Evolutionary conservation across 2,797 vertebrate species (phyloP).

Genomic region (Enteromius paludinosus): DNA sequence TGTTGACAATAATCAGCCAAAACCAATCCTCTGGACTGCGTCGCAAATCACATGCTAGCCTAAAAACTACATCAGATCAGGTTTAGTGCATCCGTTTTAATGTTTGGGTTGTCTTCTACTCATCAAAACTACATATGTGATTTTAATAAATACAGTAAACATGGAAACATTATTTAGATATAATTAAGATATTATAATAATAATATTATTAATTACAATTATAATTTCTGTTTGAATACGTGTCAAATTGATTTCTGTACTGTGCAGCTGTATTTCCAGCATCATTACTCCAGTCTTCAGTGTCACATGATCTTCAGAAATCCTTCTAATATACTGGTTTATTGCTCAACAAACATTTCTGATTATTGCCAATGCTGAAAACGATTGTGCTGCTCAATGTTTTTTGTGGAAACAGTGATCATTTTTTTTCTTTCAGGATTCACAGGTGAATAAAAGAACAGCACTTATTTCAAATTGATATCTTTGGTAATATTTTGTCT

Average conservation of each 20-base stretch:
- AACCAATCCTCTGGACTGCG: neutral
- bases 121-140: neutral
- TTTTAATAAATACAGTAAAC: neutral
- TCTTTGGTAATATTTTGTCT: neutral
- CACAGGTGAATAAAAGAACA: neutral
- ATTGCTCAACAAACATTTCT: neutral
- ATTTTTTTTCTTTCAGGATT: neutral
- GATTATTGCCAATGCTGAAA: neutral
- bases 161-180: no score
- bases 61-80: neutral
- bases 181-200: no score
- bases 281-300: neutral
- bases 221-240: neutral
- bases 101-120: neutral
- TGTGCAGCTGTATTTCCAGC: no score
- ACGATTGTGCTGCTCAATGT: neutral
- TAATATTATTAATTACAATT: neutral
- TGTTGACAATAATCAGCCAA: neutral
- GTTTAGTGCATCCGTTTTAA: neutral
- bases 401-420: neutral
- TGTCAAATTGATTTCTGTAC: neutral
- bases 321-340: neutral
- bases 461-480: no score
- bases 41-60: neutral
- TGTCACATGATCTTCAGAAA: neutral